Evolutionary conservation across 2,888 invertebrate species (phyloP), one percentile per base, ranked within the genome.

Genomic region (Celastrina argiolus): DNA sequence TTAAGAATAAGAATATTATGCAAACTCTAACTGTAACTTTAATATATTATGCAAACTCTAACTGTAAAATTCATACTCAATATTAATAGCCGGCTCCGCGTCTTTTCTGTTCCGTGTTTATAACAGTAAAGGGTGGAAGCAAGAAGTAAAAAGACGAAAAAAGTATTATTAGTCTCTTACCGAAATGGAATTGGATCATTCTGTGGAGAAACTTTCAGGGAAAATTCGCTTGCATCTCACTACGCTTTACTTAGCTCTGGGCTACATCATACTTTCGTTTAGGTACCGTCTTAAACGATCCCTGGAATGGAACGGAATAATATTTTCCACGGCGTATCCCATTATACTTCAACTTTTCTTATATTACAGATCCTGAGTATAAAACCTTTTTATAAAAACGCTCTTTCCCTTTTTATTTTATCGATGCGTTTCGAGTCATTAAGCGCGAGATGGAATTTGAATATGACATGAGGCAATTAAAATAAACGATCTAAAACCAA

Each of bases 141-240:
- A 88, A 90, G 87, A 87, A 88, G 90, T 88, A 91, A 90, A 89
- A 90, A 86, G 87, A 86, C 86, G 86, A 87, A 89, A 88, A 89
- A 87, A 87, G 81, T 90, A 88, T 91, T 91, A 91, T 91, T 90
- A 91, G 91, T 89, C 89, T 89, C 84, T 89, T 87, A 89, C 88
- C 88, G 88, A 90, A 90, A 91, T 91, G 90, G 90, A 90, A 90
- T 89, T 89, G 89, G 88, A 89, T 88, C 91, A 88, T 90, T 90
- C 82, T 84, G 80, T 78, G 86, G 82, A 81, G 85, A 88, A 88
- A 85, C 84, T 90, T 89, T 84, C 82, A 87, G 86, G 83, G 88
- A 83, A 88, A 85, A 87, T 88, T 78, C 77, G 74, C 79, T 74
- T 80, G 80, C 80, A 81, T 81, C 78, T 86, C 85, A 82, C 85